Base-by-base conservation (phyloP, 35 echinoderm and acorn worm species). In the Apostichopus parvimensis region DNA sequence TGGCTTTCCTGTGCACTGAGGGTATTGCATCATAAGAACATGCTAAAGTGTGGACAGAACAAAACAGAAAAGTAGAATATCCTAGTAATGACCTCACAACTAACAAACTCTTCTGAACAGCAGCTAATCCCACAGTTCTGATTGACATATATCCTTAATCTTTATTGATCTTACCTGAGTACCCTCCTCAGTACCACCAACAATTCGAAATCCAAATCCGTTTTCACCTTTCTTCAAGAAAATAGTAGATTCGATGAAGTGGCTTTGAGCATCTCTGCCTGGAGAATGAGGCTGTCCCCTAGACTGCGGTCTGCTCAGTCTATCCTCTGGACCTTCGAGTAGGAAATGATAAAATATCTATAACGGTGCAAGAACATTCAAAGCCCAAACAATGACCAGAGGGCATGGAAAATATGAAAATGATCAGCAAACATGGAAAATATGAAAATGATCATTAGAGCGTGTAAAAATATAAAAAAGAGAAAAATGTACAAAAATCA, bases 201-300 rank as follows among this genome's bases (percentile, higher is more conserved):
- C 90, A 78, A 98, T 98, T 28, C 97, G 92, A 91, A 98, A 98
- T 15, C 97, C 97, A 83, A 98, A 98, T 18, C 97, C 97, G 87
- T 71, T 77, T 45, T 95, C 93, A 45, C 83, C 88, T 87, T 93
- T 94, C 95, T 98, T 95, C 24, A 98, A 93, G 94, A 98, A 98
- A 55, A 98, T 90, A 1, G 97, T 98, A 7, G 97, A 94, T 66
- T 98, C 97, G 23, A 98, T 94, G 82, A 82, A 93, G 26, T 91
- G 89, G n/a, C 84, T 94, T 13, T 93, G 94, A 34, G 62, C 80
- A 6, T 91, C 87, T 53, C 83, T 57, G 28, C 88, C 79, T 6
- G 91, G 57, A 70, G 95, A 64, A 72, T 25, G 26, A 18, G 53
- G 56, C 34, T 87, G 71, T 26, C 93, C 25, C 80, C 94, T 55